Evolutionary conservation across 2,797 vertebrate species (phyloP).

Genomic region (Myiothlypis chrysogaster): DNA sequence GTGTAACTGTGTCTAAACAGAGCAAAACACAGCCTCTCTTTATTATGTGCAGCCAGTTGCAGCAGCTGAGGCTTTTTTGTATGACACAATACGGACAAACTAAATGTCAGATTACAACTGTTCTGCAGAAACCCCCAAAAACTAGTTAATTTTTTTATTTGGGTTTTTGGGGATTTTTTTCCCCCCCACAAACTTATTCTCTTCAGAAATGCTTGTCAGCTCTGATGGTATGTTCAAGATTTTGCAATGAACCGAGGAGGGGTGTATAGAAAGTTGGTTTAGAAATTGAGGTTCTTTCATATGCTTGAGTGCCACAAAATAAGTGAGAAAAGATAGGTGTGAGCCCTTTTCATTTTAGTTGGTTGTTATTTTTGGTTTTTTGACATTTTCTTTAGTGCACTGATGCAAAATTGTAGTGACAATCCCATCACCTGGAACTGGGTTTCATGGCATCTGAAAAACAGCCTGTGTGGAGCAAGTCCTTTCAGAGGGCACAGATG

Average conservation of each 20-base stretch:
- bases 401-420: not conserved
- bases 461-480: not conserved
- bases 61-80: not conserved
- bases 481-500: not conserved
- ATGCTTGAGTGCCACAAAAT: not conserved
- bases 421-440: not conserved
- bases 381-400: not conserved
- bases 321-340: not conserved
- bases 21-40: not conserved
- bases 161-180: not conserved
- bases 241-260: not conserved
- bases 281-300: not conserved
- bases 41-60: not conserved
- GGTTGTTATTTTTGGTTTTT: fast-evolving
- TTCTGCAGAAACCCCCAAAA: not conserved
- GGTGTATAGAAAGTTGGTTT: not conserved
- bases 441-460: not conserved
- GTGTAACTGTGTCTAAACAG: not conserved
- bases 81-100: not conserved
- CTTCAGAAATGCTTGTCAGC: not conserved
- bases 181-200: not conserved
- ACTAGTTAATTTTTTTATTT: not conserved
- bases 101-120: not conserved
- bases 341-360: not conserved
- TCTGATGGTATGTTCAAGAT: not conserved